Evolutionary conservation across 2,888 invertebrate genomes (phyloP).

Genomic region (Aleiodes alternator): DNA sequence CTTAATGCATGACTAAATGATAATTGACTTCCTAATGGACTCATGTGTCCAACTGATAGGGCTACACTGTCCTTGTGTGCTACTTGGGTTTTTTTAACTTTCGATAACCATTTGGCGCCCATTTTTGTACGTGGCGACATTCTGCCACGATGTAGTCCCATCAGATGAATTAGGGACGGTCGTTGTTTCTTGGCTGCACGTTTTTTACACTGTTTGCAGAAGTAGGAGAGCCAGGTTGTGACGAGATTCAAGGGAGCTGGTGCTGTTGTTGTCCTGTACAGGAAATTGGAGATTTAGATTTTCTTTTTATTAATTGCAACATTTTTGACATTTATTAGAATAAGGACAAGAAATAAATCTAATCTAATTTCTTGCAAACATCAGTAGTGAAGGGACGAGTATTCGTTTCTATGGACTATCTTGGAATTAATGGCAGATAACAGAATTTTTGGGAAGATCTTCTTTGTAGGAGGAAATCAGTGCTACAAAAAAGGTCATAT

Average conservation of each 20-base stretch:
- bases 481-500: too few relatives aligned
- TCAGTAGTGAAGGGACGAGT: too few relatives aligned
- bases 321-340: not conserved
- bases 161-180: slow-evolving; percentile 89
- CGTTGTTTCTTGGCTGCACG: slow-evolving; percentile 84
- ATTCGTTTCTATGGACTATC: too few relatives aligned
- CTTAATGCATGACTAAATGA: slow-evolving; percentile 84
- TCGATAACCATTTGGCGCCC: slow-evolving; percentile 92
- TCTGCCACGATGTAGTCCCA: slow-evolving; percentile 82
- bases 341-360: too few relatives aligned
- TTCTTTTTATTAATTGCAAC: not conserved
- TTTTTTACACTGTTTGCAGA: slow-evolving; percentile 87
- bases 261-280: slow-evolving; percentile 90
- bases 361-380: too few relatives aligned
- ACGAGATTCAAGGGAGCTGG: slow-evolving; percentile 98
- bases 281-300: not conserved
- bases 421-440: too few relatives aligned
- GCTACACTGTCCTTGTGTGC: slow-evolving; percentile 87
- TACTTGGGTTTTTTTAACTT: slow-evolving; percentile 90
- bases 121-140: slow-evolving; percentile 91
- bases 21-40: slow-evolving; percentile 89
- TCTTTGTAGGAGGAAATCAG: too few relatives aligned
- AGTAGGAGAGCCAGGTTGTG: slow-evolving; percentile 94
- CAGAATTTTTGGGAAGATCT: too few relatives aligned
- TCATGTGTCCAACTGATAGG: slow-evolving; percentile 87